Base-by-base conservation (phyloP, 2,888 invertebrate genomes). In the Meiosimyza decipiens region DNA sequence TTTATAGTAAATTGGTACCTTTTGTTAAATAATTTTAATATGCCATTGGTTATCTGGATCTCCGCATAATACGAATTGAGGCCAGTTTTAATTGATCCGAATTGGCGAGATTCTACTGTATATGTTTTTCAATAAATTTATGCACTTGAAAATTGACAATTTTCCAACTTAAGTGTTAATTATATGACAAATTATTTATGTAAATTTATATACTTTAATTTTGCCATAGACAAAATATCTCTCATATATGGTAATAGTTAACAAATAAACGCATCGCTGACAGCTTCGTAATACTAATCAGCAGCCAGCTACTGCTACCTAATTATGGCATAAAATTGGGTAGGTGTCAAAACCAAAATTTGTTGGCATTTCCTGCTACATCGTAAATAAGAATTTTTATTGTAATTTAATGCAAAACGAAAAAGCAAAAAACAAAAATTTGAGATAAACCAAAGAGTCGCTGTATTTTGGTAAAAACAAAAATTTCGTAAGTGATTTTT, bases 331-430 rank as follows among this genome's bases (percentile, higher is more conserved):
- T 40, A 40, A 28, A 16, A 59, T 11, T 13, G 33, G 28, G 59
- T 28, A 28, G 59, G 59, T 60, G 59, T 60, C 33, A 28, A 60
- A 40, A 40, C 40, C 40, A 40, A 40, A 40, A 60, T 28, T 22
- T 60, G 22, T 60, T 60, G 59, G 33, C 59, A 33, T 60, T 60
- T 60, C 59, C 28, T 22, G 11, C 11, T 22, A 47, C n/a, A 51
- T 64, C 62, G 55, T 64, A 71, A 71, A 71, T 63, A 52, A 40
- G 22, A 54, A 18, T 18, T 16, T 64, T 71, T 63, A 71, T 63
- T 18, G 16, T 22, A 59, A 47, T 63, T 63, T 49, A 55, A 71
- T 71, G 62, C 71, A 63, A 63, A 71, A 49, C 7, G 15, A 55
- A 54, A 70, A 57, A 18, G 40, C 2, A 33, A 54, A 66, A 52